Evolutionary conservation across 2,888 invertebrate genomes (phyloP).

Genomic region (Cynaeus angustus): DNA sequence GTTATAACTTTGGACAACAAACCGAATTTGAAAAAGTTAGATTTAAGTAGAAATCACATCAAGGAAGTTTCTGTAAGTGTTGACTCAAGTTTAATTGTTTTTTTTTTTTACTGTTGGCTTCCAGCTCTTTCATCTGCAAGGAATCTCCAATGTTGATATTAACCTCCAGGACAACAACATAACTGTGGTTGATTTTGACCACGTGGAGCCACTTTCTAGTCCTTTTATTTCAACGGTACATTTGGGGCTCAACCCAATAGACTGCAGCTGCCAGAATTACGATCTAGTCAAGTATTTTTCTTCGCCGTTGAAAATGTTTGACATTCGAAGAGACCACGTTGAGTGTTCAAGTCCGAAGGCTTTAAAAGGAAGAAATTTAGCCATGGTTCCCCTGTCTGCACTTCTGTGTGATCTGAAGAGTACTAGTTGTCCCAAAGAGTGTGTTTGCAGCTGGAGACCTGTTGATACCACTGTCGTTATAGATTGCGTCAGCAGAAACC

Average conservation of each 20-base stretch:
- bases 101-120: not conserved
- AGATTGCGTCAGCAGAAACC: slow-evolving; percentile 9
- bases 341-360: not conserved
- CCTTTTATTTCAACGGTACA: not conserved
- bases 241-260: slow-evolving; percentile 3
- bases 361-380: not conserved
- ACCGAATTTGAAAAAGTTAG: not conserved
- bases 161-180: slow-evolving; percentile 16
- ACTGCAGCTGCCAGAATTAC: slow-evolving; percentile 13
- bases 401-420: slow-evolving; percentile 9
- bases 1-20: not conserved
- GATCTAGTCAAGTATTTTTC: slow-evolving; percentile 2
- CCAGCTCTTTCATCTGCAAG: slow-evolving; percentile 14
- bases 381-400: no score
- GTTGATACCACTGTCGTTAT: slow-evolving; percentile 12
- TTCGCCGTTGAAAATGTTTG: not conserved
- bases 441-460: slow-evolving; percentile 23
- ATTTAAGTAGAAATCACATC: slow-evolving; percentile 13
- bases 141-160: slow-evolving; percentile 5
- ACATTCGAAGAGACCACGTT: not conserved
- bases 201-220: not conserved
- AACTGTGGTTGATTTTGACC: not conserved
- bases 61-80: slow-evolving; percentile 14
- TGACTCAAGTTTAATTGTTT: slow-evolving; percentile 5
- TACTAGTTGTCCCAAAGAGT: slow-evolving; percentile 15